phyloP scores from a whole-genome alignment of 2,113 vertebrate species.

The Myotis yumanensis region DNA sequence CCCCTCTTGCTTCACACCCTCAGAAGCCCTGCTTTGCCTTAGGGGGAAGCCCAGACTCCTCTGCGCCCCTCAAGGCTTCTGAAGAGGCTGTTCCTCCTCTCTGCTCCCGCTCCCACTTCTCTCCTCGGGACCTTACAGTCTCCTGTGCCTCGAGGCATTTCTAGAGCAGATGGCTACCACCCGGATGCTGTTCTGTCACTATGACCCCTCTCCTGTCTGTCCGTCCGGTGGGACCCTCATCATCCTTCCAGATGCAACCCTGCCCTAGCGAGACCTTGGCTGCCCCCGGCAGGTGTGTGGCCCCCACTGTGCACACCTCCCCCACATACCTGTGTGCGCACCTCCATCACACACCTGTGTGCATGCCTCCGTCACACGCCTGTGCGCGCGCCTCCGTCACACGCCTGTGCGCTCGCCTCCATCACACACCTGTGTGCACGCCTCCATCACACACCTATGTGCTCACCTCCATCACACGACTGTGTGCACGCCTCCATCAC shows the following conservation, averaged over 20 bases:
- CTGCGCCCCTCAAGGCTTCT: neutral
- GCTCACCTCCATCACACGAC: no score
- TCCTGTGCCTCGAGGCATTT: neutral
- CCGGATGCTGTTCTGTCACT: neutral
- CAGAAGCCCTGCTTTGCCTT: neutral
- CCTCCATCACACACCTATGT: neutral
- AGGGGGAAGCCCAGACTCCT: neutral
- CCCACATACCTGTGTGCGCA: no score
- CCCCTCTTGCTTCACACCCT: neutral
- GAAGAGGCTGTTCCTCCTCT: neutral
- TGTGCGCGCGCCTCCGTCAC: no score
- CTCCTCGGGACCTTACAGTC: neutral
- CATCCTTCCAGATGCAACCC: neutral
- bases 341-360: neutral
- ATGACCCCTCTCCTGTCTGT: neutral
- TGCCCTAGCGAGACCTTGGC: neutral
- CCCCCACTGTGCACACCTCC: no score
- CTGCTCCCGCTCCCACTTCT: neutral
- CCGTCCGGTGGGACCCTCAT: neutral
- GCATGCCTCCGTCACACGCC: no score
- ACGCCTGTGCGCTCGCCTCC: no score
- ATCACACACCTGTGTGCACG: no score
- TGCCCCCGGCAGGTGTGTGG: no score
- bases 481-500: no score
- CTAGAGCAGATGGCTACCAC: neutral